Percentiles rank a stretch among this genome's conserved stretches.
These are phyloP conservation scores for Agonopterix heracliana DNA, from an alignment of 2,888 invertebrate species.

Conservation along the genomic window DNA sequence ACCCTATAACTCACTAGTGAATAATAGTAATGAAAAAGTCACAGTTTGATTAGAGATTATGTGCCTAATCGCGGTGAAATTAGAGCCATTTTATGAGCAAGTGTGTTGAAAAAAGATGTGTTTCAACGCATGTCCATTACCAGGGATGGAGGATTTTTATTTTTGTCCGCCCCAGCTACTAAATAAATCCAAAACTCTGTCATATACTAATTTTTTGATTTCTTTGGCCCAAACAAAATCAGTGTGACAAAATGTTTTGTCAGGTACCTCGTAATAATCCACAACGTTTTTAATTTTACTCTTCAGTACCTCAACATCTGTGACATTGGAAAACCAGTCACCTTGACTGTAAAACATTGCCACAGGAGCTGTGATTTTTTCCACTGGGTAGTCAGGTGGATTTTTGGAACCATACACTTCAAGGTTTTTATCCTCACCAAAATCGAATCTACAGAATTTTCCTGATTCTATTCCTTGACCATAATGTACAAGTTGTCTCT, in stretches of 20 bases:
- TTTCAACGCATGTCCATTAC: too few species aligned
- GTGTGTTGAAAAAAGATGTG: too few species aligned
- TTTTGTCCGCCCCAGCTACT: too few species aligned
- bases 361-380: constrained; percentile 39
- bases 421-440: constrained; percentile 36
- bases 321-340: constrained; percentile 50
- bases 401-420: constrained; percentile 29
- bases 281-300: constrained; percentile 37
- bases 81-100: too few species aligned
- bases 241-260: constrained; percentile 1
- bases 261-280: constrained; percentile 32
- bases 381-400: constrained; percentile 49
- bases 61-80: too few species aligned
- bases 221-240: background rate
- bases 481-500: constrained; percentile 48
- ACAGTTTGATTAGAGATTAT: too few species aligned
- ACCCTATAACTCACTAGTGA: too few species aligned
- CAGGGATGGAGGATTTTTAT: too few species aligned
- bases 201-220: background rate
- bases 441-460: constrained; percentile 50
- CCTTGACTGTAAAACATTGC: constrained; percentile 45
- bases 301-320: constrained; percentile 36
- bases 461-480: constrained; percentile 45
- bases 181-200: background rate
- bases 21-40: too few species aligned